Evolutionary conservation across 2,888 invertebrate species (phyloP), one percentile per base, ranked within the genome.

Genomic region (Malacosoma neustria): DNA sequence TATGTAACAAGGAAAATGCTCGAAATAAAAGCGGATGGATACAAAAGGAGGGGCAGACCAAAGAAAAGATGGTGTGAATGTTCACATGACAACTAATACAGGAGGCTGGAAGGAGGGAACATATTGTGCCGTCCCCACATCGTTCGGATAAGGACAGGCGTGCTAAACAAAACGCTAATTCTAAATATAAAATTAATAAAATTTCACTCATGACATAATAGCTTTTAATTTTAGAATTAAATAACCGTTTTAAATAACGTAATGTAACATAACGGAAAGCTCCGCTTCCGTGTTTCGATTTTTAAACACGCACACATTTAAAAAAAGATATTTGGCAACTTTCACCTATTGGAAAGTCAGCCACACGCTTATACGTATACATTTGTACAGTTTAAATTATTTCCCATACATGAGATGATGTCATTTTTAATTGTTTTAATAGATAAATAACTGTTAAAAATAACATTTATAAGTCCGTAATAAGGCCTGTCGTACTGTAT

Each of bases 301-400:
- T 45, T 52, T 43, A 52, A 46, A 46, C 38, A 45, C 49, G 47
- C 54, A 45, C 56, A 51, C 49, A 48, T 54, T 51, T 53, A 48
- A 47, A 48, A 44, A 43, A 43, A 41, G 14, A 47, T 40, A 44
- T 46, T 48, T 34, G 49, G 48, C 49, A 46, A 63, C 66, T 66
- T 66, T 66, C 66, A 54, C 66, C 49, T 45, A 51, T 61, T 61
- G 49, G 64, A 66, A 66, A 66, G 65, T 62, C 46, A 42, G 35
- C 38, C 35, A 29, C 32, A 37, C 34, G 15, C 13, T 46, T 38
- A 38, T 51, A 22, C 9, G 6, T 22, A 9, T 9, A 22, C 6
- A 7, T 22, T 22, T 22, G 9, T 22, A 22, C 22, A 22, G 22
- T 22, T 22, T 7, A 22, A 7, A 22, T 22, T 22, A 22, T 22